Evolutionary conservation across 2,113 vertebrate species (phyloP).

Genomic region (Talpa occidentalis): DNA sequence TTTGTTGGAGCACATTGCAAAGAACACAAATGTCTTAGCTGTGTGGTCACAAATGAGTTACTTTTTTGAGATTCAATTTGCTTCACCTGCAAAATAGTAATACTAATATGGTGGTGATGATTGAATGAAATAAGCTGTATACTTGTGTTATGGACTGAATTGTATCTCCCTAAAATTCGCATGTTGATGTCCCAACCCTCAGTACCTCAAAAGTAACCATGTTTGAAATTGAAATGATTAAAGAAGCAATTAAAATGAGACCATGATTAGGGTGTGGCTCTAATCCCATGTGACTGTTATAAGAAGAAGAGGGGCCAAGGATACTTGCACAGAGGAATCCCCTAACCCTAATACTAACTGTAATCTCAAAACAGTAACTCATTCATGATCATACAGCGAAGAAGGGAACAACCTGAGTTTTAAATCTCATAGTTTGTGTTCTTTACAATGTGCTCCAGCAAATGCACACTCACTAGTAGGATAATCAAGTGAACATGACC

Average conservation of each 20-base stretch:
- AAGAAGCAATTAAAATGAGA: neutral
- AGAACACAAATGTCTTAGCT: neutral
- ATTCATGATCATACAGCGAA: too few relatives aligned
- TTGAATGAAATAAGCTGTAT: neutral
- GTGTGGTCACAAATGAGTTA: neutral
- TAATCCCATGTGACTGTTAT: neutral
- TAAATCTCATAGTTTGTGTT: too few relatives aligned
- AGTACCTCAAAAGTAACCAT: neutral
- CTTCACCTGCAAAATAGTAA: neutral
- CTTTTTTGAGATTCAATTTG: slow-evolving; percentile 3
- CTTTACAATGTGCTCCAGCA: too few relatives aligned
- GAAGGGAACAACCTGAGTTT: too few relatives aligned
- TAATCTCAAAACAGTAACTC: too few relatives aligned
- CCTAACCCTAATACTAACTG: too few relatives aligned
- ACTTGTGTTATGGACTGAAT: neutral
- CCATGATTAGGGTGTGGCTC: neutral
- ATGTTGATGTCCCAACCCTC: neutral
- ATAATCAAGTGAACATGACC: neutral
- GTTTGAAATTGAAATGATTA: neutral
- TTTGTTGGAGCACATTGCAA: neutral
- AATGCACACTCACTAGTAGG: too few relatives aligned
- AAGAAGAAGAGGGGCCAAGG: neutral
- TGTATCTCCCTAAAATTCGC: neutral
- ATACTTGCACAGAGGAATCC: neutral
- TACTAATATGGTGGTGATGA: neutral